Conservation (phyloP, 2,888 invertebrate genomes). For the Cerastis leucographa region DNA sequence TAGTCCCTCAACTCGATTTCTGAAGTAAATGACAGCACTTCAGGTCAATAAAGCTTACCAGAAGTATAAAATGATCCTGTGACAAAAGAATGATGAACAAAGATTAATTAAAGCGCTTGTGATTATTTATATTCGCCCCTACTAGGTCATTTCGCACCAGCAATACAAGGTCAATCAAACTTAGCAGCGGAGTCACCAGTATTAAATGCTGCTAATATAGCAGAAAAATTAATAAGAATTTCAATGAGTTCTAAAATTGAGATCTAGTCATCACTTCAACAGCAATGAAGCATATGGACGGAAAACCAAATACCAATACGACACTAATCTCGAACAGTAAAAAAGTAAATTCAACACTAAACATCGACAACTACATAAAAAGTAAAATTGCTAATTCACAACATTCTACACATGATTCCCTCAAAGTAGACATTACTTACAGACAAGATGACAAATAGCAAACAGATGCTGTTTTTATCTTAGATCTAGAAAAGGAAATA, state of each 20-base stretch:
- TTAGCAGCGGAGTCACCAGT: background rate
- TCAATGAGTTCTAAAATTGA: background rate
- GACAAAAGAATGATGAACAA: background rate
- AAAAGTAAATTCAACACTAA: conserved; percentile 20
- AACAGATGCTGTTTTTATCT: conserved; percentile 54
- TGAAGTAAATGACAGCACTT: background rate
- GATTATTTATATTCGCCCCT: background rate
- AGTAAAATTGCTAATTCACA: conserved; percentile 22
- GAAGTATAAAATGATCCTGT: background rate
- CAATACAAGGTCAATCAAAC: background rate
- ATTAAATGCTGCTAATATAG: background rate
- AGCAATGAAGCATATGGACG: background rate
- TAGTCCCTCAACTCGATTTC: background rate
- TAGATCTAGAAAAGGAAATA: conserved; percentile 51
- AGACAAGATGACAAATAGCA: conserved; percentile 34
- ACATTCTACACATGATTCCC: conserved; percentile 21
- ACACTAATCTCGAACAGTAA: conserved; percentile 6
- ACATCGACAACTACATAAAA: conserved; percentile 18
- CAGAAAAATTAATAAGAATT: background rate
- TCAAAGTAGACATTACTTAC: conserved; percentile 29
- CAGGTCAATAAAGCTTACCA: background rate
- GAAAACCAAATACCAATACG: conserved; percentile 6
- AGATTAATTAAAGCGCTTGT: background rate
- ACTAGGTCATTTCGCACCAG: background rate
- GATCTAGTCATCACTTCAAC: background rate